Evolutionary conservation across 2,113 vertebrate species (phyloP).

Genomic region (Elanus axillaris): DNA sequence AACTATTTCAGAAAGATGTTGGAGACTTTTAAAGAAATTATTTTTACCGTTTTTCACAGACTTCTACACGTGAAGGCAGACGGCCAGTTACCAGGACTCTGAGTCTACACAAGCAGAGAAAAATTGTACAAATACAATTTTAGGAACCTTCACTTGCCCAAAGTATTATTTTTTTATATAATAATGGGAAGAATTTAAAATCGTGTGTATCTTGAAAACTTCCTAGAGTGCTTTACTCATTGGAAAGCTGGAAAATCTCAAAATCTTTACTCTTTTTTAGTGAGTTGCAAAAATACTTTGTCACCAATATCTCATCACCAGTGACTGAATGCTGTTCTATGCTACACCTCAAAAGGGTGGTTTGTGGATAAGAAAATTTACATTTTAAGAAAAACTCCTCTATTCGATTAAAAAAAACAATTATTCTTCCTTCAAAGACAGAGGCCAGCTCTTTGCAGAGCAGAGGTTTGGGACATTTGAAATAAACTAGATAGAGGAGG

Average conservation of each 20-base stretch:
- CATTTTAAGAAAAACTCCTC: background rate
- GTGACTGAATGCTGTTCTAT: background rate
- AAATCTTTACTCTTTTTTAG: background rate
- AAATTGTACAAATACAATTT: background rate
- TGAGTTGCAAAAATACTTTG: background rate
- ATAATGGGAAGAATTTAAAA: background rate
- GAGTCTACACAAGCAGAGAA: background rate
- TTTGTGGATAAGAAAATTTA: background rate
- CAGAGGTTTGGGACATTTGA: background rate
- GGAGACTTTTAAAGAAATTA: background rate
- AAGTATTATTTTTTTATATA: background rate
- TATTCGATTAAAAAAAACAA: background rate
- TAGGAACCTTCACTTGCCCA: background rate
- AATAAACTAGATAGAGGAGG: background rate
- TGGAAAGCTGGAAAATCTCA: background rate
- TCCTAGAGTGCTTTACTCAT: background rate
- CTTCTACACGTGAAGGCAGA: background rate
- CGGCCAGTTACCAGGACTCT: background rate
- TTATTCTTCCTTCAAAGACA: background rate
- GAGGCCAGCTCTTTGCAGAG: background rate
- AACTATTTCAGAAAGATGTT: constrained; percentile 12
- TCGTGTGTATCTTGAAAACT: background rate
- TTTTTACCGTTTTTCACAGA: background rate
- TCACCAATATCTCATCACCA: accelerated
- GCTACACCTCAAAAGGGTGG: background rate